These are phyloP conservation scores for Procambarus clarkii DNA, from an alignment of 1,140 invertebrate genomes.

Conservation along the genomic window DNA sequence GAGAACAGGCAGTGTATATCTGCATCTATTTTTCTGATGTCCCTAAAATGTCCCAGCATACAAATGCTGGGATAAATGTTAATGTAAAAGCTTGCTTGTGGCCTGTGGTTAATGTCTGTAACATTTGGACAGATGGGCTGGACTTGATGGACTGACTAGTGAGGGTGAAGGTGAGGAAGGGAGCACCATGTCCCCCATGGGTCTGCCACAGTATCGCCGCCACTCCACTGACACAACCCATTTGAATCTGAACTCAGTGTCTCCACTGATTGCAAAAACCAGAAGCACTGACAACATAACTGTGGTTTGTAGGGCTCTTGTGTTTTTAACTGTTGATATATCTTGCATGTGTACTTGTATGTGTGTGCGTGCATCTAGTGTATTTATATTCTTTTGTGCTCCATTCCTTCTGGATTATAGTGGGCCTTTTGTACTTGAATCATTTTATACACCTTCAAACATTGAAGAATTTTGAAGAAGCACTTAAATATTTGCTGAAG, in stretches of 20 bases:
- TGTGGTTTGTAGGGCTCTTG: not conserved
- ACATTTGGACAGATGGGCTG: slow-evolving; percentile 46
- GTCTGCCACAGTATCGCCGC: slow-evolving; percentile 52
- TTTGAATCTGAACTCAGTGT: not conserved
- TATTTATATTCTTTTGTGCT: too few species aligned
- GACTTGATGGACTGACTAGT: slow-evolving; percentile 39
- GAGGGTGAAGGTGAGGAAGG: slow-evolving; percentile 47
- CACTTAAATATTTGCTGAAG: too few species aligned
- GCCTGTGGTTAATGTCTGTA: not conserved
- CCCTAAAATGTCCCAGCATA: too few species aligned
- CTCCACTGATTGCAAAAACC: slow-evolving; percentile 43
- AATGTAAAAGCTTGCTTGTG: not conserved
- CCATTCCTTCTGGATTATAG: too few species aligned
- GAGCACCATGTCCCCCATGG: slow-evolving; percentile 25
- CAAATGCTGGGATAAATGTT: too few species aligned
- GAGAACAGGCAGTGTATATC: too few species aligned
- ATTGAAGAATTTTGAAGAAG: too few species aligned
- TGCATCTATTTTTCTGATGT: too few species aligned
- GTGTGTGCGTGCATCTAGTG: too few species aligned
- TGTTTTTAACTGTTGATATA: not conserved
- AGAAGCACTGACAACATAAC: slow-evolving; percentile 53
- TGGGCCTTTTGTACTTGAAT: too few species aligned
- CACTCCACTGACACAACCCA: slow-evolving; percentile 62
- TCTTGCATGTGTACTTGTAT: too few species aligned
- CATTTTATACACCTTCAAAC: too few species aligned